These are phyloP conservation scores for Neoaliturus tenellus DNA, from an alignment of 2,888 invertebrate species.

Conservation along the genomic window DNA sequence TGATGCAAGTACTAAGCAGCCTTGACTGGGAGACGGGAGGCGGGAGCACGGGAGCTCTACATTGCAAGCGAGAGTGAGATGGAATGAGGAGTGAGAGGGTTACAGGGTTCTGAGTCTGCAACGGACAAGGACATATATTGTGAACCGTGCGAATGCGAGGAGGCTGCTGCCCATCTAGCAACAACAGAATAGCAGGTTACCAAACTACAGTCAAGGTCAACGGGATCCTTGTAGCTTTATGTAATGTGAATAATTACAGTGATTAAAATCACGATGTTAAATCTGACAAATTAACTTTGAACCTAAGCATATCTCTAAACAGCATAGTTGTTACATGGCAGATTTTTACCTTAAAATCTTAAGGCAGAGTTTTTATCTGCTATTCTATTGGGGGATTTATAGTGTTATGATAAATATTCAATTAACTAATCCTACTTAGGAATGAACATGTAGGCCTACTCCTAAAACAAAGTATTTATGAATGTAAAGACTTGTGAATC, in stretches of 20 bases:
- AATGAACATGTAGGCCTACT: no score
- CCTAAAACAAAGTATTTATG: no score
- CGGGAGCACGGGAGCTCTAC: not conserved
- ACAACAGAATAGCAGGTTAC: not conserved
- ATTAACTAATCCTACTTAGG: no score
- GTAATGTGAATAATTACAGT: not conserved
- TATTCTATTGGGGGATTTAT: no score
- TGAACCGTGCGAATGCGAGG: not conserved
- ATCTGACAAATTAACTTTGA: not conserved
- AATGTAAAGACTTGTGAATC: no score
- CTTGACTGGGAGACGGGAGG: not conserved
- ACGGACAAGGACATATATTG: not conserved
- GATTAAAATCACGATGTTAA: not conserved
- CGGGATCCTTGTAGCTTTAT: not conserved
- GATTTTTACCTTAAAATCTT: no score
- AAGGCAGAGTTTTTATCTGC: no score
- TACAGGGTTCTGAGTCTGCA: not conserved
- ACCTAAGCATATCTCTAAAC: no score
- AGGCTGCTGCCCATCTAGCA: not conserved
- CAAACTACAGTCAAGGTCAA: conserved; percentile 5
- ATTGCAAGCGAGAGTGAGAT: not conserved
- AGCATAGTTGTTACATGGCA: no score
- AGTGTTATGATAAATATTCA: no score
- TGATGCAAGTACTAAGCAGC: not conserved
- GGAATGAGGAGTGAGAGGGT: not conserved